These are phyloP conservation scores for Murina feae DNA, from an alignment of 2,113 vertebrate genomes.

Conservation along the genomic window DNA sequence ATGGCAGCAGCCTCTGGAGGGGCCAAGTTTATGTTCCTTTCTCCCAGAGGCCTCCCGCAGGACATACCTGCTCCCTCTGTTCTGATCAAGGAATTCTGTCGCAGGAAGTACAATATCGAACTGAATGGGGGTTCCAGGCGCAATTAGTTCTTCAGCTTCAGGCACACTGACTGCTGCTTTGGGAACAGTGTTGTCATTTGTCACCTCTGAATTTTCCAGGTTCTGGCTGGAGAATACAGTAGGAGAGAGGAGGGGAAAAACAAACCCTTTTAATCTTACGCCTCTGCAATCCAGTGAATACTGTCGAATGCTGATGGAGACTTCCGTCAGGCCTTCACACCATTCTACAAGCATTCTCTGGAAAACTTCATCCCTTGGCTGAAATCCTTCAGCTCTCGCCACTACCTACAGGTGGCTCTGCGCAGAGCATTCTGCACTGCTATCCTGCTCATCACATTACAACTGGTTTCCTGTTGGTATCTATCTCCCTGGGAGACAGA, in stretches of 20 bases:
- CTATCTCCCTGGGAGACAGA: neutral
- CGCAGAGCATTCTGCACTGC: neutral
- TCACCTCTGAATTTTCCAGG: slow-evolving; percentile 56
- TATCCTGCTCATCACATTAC: rapidly evolving
- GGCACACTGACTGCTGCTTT: slow-evolving; percentile 71
- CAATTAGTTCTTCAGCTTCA: slow-evolving; percentile 88
- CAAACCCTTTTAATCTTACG: neutral
- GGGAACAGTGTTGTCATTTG: slow-evolving; percentile 70
- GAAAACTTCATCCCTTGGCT: neutral
- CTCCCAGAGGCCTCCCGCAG: neutral
- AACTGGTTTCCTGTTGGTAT: neutral
- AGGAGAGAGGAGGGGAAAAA: neutral
- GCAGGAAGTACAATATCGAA: slow-evolving; percentile 96
- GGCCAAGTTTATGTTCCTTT: neutral
- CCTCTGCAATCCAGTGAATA: neutral
- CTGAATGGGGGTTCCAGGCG: slow-evolving; percentile 95
- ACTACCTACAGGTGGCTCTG: neutral
- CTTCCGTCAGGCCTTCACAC: neutral
- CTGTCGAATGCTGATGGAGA: neutral
- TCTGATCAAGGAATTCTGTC: slow-evolving; percentile 94
- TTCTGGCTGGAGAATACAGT: slow-evolving; percentile 76
- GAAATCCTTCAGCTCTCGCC: neutral
- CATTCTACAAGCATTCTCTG: neutral
- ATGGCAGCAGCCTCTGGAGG: neutral
- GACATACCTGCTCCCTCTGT: slow-evolving; percentile 88